These are phyloP conservation scores for Lapara coniferarum DNA, from an alignment of 2,888 invertebrate species.

Conservation along the genomic window DNA sequence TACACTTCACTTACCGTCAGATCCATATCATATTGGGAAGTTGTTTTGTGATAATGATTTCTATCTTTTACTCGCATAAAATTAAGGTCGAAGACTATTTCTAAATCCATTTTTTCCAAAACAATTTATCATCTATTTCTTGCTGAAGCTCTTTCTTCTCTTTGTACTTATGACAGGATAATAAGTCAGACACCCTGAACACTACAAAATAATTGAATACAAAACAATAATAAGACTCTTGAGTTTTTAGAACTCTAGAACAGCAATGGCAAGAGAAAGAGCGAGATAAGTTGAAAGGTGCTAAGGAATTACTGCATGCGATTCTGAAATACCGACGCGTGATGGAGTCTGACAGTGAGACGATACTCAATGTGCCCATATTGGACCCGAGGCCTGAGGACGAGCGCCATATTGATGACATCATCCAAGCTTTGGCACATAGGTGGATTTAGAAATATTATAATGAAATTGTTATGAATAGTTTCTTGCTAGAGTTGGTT, in stretches of 20 bases:
- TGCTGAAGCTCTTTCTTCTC: neutral
- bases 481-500: too few species aligned
- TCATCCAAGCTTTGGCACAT: conserved; percentile 62
- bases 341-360: conserved; percentile 59
- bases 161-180: too few species aligned
- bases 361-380: conserved; percentile 58
- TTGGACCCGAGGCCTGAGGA: conserved; percentile 56
- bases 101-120: too few species aligned
- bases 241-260: conserved; percentile 60
- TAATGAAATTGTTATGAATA: neutral
- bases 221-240: neutral
- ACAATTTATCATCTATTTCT: too few species aligned
- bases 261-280: conserved; percentile 63
- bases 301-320: conserved; percentile 61
- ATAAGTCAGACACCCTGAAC: too few species aligned
- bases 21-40: too few species aligned
- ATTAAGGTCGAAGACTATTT: too few species aligned
- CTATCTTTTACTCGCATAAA: too few species aligned
- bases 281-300: conserved; percentile 60
- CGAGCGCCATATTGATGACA: conserved; percentile 57
- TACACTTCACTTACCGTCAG: too few species aligned
- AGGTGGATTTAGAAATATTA: conserved; percentile 43
- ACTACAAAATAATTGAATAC: neutral
- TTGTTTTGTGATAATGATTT: too few species aligned
- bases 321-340: conserved; percentile 63